These are phyloP conservation scores for Tolypeutes matacus DNA, from an alignment of 2,797 vertebrate species.

Conservation along the genomic window DNA sequence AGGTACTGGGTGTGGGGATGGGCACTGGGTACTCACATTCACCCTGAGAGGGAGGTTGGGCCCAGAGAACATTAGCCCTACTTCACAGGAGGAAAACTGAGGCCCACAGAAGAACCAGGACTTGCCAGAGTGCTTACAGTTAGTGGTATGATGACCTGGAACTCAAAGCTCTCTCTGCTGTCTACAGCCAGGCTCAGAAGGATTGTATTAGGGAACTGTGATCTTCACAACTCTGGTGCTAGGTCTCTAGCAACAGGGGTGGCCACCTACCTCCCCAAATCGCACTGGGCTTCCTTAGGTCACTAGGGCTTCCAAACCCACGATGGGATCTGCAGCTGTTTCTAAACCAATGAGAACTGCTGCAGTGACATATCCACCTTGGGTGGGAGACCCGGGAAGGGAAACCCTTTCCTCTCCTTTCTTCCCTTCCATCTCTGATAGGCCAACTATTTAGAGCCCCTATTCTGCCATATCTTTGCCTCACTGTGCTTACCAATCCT, in stretches of 20 bases:
- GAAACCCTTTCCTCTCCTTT: neutral
- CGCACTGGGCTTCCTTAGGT: neutral
- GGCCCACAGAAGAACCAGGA: neutral
- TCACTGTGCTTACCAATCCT: neutral
- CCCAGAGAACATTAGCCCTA: neutral
- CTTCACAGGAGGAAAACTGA: neutral
- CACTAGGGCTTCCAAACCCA: neutral
- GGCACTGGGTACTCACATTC: neutral
- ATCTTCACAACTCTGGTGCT: neutral
- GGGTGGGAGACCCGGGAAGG: neutral
- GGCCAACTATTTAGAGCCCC: neutral
- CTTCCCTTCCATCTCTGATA: neutral
- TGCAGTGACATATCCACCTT: neutral
- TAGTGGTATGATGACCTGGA: neutral
- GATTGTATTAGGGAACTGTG: neutral
- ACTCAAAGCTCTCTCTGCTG: neutral
- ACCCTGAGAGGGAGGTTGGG: constrained; percentile 63
- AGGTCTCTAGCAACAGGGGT: neutral
- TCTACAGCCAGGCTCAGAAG: neutral
- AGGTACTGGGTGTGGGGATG: neutral
- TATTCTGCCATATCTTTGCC: neutral
- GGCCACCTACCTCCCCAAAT: neutral
- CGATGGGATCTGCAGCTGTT: neutral
- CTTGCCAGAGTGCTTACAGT: neutral
- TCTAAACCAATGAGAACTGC: neutral